A percentile compares a stretch with the other conserved stretches of the same genome.
phyloP scores from a whole-genome alignment of 2,113 vertebrate genomes.

The Pluvialis apricaria region DNA sequence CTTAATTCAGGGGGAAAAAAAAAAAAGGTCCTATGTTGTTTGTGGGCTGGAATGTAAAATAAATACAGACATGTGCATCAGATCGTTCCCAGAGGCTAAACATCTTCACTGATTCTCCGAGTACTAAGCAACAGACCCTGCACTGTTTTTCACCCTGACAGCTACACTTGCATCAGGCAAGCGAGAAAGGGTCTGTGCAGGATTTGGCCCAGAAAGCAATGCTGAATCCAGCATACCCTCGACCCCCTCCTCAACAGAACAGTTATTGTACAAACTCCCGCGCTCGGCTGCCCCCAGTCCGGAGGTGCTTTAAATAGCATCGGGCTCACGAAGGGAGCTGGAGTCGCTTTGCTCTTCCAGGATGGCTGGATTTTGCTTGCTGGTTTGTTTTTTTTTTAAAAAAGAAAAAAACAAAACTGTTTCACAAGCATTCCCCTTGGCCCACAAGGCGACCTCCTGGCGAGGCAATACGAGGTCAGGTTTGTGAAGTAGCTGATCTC shows the following conservation, averaged over 20 bases:
- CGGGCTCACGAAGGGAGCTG: neutral
- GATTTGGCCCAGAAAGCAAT: neutral
- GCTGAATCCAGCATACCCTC: neutral
- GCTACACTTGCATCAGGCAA: neutral
- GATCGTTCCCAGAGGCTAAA: neutral
- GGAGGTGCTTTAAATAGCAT: slow-evolving; percentile 55
- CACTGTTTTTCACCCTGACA: neutral
- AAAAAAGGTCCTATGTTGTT: neutral
- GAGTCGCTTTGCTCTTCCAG: neutral
- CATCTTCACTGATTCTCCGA: neutral
- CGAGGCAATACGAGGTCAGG: neutral
- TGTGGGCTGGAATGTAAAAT: neutral
- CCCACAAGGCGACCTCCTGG: neutral
- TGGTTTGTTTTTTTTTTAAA: neutral
- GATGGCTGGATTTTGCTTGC: neutral
- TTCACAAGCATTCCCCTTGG: neutral
- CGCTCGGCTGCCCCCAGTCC: neutral
- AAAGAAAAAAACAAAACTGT: neutral
- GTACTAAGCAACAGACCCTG: neutral
- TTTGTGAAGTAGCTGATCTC: neutral
- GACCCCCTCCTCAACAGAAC: neutral
- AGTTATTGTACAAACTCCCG: neutral
- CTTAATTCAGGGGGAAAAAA: neutral
- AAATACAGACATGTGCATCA: neutral
- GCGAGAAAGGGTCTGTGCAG: neutral